Base-by-base conservation (phyloP, 2,113 vertebrate genomes). In the Elanoides forficatus region DNA sequence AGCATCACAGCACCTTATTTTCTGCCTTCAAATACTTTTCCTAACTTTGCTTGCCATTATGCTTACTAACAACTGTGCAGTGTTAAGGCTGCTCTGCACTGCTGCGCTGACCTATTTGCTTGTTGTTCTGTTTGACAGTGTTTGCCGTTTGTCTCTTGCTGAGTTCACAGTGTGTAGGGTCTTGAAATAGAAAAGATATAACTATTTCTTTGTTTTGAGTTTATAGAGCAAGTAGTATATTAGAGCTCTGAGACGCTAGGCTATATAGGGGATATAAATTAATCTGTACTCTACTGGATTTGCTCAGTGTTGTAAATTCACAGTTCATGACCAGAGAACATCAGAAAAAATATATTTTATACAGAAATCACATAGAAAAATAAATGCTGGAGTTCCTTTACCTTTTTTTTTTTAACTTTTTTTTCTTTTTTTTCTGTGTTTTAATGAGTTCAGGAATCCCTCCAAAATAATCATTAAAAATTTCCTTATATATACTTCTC, bases 61-160 rank as follows among this genome's bases (percentile, higher is more conserved):
- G 0, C 29, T 72, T 26, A 5, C 7, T 42, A 66, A 30, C 5
- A 60, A 21, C 55, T 10, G 13, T 10, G 25, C 0, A 3, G 60
- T 11, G 29, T 40, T 63, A 43, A 27, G 60, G 17, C 71, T 74
- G 55, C 48, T 70, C 48, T 43, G 43, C 60, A 14, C 45, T 55
- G 60, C 40, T 91, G 38, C 68, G 84, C 53, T 85, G 32, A 56
- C 34, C 23, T 68, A 7, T 90, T 80, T 86, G 20, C 34, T 85
- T 29, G 1, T 42, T 59, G 8, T 78, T 81, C 53, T 60, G 12
- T 45, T 68, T 48, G 52, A n/a, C n/a, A 32, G 32, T 20, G 27
- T 76, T 79, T 92, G 23, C 30, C 30, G 11, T 12, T 55, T 72
- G 23, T 68, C 40, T 76, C 74, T 82, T 90, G 40, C 62, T 52